These are phyloP conservation scores for Macrophya annulata DNA, from an alignment of 2,888 invertebrate genomes.

Conservation along the genomic window DNA sequence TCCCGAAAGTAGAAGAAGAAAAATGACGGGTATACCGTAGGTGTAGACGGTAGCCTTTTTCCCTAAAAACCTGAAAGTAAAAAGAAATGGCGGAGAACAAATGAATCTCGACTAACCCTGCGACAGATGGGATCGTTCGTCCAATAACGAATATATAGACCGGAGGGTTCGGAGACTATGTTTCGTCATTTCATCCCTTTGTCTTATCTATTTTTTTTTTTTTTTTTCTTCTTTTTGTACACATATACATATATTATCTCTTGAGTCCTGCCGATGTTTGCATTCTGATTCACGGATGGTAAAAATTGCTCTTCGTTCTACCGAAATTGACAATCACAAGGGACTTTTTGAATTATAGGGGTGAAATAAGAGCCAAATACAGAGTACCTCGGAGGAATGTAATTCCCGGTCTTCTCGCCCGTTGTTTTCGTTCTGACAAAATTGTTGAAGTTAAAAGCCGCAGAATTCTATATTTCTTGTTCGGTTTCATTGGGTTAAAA, in stretches of 20 bases:
- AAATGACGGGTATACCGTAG: slow-evolving; percentile 81
- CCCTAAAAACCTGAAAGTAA: slow-evolving; percentile 80
- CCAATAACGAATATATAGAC: slow-evolving; percentile 31
- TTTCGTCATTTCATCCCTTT: slow-evolving; percentile 21
- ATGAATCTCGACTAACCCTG: slow-evolving; percentile 2
- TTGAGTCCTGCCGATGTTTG: neutral
- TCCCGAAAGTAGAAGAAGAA: slow-evolving; percentile 79
- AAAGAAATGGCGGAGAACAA: slow-evolving; percentile 34
- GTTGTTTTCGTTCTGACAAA: slow-evolving; percentile 8
- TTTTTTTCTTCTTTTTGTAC: too few species aligned
- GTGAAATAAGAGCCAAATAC: neutral
- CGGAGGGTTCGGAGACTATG: slow-evolving; percentile 23
- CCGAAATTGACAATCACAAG: slow-evolving; percentile 20
- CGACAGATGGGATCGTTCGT: slow-evolving; percentile 33
- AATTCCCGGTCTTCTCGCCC: neutral
- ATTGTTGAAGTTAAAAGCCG: slow-evolving; percentile 28
- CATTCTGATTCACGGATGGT: neutral
- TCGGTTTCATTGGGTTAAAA: slow-evolving; percentile 12
- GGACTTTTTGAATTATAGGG: neutral
- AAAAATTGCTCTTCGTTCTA: neutral
- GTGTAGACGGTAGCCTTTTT: slow-evolving; percentile 80
- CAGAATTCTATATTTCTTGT: slow-evolving; percentile 35
- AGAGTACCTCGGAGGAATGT: slow-evolving; percentile 12
- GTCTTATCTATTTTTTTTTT: neutral
- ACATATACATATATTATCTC: slow-evolving; percentile 5